Evolutionary conservation across 2,888 invertebrate species (phyloP).

Genomic region (Ctena decussata): DNA sequence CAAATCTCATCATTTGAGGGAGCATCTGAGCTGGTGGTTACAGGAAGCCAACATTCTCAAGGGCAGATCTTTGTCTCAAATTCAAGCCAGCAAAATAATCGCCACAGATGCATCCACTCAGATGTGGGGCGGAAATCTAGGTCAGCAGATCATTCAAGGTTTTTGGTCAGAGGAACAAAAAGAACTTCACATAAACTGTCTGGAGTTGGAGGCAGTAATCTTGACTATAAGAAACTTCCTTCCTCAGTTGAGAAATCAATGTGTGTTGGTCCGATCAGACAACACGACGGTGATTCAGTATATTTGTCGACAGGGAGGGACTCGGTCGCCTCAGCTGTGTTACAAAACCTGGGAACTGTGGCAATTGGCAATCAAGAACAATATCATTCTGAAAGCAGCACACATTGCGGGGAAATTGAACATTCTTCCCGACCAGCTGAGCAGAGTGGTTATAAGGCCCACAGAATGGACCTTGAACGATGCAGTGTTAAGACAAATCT

Average conservation of each 20-base stretch:
- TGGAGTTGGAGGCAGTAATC: constrained; percentile 59
- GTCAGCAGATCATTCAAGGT: constrained; percentile 35
- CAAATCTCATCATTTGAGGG: constrained; percentile 5
- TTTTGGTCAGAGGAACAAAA: constrained; percentile 21
- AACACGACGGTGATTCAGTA: constrained; percentile 52
- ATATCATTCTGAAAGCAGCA: constrained; percentile 31
- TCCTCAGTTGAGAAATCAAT: constrained; percentile 21
- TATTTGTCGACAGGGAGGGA: constrained; percentile 60
- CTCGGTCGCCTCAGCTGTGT: constrained; percentile 43
- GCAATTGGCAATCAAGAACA: constrained; percentile 35
- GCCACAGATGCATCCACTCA: constrained; percentile 45
- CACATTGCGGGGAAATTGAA: constrained; percentile 33
- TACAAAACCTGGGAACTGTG: constrained; percentile 49
- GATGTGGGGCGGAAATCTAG: constrained; percentile 46
- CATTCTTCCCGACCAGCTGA: constrained; percentile 34
- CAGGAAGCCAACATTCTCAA: constrained; percentile 28
- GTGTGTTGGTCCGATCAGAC: constrained; percentile 49
- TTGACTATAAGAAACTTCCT: constrained; percentile 25
- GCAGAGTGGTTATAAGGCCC: not conserved
- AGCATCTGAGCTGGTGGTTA: constrained; percentile 48
- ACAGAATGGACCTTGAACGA: constrained; percentile 41
- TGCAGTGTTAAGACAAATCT: constrained; percentile 13
- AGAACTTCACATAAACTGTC: constrained; percentile 49
- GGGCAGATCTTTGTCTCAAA: constrained; percentile 37
- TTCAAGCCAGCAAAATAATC: constrained; percentile 3